Conservation (phyloP, 2,888 invertebrate genomes). For the Prenolepis imparis region DNA sequence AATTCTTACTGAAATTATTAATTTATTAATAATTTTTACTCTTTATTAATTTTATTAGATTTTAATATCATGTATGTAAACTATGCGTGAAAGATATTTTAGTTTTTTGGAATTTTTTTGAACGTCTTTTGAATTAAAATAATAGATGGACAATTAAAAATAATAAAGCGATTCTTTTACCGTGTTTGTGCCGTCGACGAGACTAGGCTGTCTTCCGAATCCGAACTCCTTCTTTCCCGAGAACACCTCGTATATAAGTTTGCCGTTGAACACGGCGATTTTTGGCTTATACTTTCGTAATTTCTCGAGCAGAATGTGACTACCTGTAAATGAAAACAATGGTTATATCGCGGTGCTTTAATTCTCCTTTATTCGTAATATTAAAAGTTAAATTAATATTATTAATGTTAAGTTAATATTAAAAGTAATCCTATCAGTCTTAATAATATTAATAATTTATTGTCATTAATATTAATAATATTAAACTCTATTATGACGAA, state of each 20-base stretch:
- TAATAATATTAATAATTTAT: background rate
- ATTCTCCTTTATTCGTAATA: too few relatives aligned
- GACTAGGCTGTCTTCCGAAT: conserved; percentile 97
- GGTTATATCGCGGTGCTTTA: background rate
- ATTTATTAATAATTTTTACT: too few relatives aligned
- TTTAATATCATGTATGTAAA: background rate
- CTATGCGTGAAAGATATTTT: background rate
- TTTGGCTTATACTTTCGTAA: conserved; percentile 97
- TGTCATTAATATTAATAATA: background rate
- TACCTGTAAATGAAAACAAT: conserved; percentile 87
- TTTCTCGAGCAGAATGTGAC: conserved; percentile 95
- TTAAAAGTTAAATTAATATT: background rate
- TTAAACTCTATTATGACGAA: background rate
- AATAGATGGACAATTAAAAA: too few relatives aligned
- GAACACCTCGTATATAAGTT: conserved; percentile 99
- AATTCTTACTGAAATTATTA: background rate
- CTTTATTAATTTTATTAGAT: background rate
- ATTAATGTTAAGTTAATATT: background rate
- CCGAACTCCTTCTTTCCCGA: conserved; percentile 98
- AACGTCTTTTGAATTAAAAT: background rate
- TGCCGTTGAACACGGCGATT: conserved; percentile 99
- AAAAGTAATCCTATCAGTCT: background rate
- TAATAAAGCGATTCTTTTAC: conserved; percentile 88
- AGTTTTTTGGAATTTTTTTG: background rate
- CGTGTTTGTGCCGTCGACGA: conserved; percentile 97